Evolutionary conservation across 1,140 invertebrate species (phyloP).

Genomic region (Saccostrea glomerata): DNA sequence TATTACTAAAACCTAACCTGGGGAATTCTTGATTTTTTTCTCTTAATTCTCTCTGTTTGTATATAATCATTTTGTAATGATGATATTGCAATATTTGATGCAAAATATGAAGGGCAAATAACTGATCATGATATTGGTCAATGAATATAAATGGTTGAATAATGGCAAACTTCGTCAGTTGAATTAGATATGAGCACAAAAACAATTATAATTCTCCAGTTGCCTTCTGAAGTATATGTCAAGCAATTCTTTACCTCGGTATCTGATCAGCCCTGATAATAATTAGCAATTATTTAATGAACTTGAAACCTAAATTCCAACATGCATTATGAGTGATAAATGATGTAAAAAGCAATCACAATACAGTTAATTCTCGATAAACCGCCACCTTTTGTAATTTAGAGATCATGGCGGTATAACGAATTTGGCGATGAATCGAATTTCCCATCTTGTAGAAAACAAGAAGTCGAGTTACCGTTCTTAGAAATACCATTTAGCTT

Average conservation of each 20-base stretch:
- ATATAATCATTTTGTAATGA: neutral
- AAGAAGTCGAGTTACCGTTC: no score
- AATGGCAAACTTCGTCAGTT: neutral
- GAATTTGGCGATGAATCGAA: no score
- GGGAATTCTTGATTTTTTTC: no score
- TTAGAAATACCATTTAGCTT: no score
- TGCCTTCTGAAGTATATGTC: neutral
- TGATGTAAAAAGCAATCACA: no score
- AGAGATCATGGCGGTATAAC: no score
- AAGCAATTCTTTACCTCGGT: neutral
- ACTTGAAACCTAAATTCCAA: neutral
- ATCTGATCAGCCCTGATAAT: neutral
- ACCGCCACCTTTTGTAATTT: no score
- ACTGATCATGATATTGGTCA: conserved; percentile 26
- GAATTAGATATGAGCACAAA: conserved; percentile 1
- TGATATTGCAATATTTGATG: conserved; percentile 15
- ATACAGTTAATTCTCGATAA: no score
- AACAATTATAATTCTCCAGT: conserved; percentile 6
- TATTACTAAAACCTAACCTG: no score
- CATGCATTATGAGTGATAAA: no score
- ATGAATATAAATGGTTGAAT: neutral
- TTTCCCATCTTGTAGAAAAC: no score
- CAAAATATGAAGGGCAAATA: neutral
- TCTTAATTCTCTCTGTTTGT: neutral
- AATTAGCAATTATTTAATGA: neutral